These are phyloP conservation scores for Malachius bipustulatus DNA, from an alignment of 2,888 invertebrate species.

Conservation along the genomic window DNA sequence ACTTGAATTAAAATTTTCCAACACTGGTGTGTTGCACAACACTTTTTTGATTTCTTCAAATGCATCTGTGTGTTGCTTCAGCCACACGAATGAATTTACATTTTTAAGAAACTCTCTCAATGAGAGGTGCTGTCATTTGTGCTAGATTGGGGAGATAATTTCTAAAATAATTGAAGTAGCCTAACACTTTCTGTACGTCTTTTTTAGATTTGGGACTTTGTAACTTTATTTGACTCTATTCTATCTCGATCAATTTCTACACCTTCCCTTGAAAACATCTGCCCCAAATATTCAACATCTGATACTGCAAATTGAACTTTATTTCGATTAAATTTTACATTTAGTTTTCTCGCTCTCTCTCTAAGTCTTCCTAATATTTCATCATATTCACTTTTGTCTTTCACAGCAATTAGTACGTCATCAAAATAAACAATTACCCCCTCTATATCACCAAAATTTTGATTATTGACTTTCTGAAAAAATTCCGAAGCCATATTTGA, in stretches of 20 bases:
- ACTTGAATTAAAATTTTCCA: slow-evolving; percentile 15
- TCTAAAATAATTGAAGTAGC: slow-evolving; percentile 17
- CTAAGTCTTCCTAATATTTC: slow-evolving; percentile 6
- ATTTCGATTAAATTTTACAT: slow-evolving; percentile 25
- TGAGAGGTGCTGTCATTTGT: slow-evolving; percentile 14
- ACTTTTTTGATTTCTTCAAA: slow-evolving; percentile 13
- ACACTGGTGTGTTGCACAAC: slow-evolving; percentile 13
- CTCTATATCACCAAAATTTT: slow-evolving; percentile 6
- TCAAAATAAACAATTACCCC: slow-evolving; percentile 17
- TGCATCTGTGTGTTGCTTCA: slow-evolving; percentile 9
- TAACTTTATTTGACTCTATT: slow-evolving; percentile 13
- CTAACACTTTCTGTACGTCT: slow-evolving; percentile 16
- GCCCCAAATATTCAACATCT: slow-evolving; percentile 24
- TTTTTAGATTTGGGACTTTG: slow-evolving; percentile 15
- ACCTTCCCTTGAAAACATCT: slow-evolving; percentile 14
- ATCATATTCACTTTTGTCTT: slow-evolving; percentile 11
- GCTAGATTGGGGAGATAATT: slow-evolving; percentile 18
- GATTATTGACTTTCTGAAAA: slow-evolving; percentile 9
- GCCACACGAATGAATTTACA: slow-evolving; percentile 14
- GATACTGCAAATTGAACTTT: slow-evolving; percentile 22
- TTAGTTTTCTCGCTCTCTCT: slow-evolving; percentile 13
- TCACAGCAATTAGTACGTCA: slow-evolving; percentile 17
- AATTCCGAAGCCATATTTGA: slow-evolving; percentile 11
- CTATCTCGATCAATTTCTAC: slow-evolving; percentile 14
- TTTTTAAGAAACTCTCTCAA: slow-evolving; percentile 18